phyloP scores from a whole-genome alignment of 2,888 invertebrate species.

The Macrosiphum euphorbiae region DNA sequence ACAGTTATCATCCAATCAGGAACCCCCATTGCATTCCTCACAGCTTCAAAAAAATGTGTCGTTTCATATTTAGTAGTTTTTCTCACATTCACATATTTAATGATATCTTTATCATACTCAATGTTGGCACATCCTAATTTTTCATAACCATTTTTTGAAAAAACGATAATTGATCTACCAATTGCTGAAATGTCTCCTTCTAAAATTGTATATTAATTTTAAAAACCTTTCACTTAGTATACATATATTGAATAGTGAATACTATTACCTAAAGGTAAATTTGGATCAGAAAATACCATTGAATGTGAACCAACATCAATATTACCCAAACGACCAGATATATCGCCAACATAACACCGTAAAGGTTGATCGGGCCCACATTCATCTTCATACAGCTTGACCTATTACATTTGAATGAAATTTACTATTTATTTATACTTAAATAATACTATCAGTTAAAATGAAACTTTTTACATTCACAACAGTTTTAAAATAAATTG shows the following conservation, averaged over 20 bases:
- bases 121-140: conserved; percentile 92
- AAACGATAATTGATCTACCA: conserved; percentile 87
- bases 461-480: not conserved
- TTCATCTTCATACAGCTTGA: conserved; percentile 86
- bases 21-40: conserved; percentile 85
- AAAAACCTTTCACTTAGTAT: not conserved
- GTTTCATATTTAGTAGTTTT: conserved; percentile 91
- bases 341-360: conserved; percentile 91
- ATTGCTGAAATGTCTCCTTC: conserved; percentile 80
- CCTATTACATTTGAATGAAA: conserved; percentile 72
- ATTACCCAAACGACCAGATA: conserved; percentile 86
- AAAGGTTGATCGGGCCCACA: conserved; percentile 90
- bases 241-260: not conserved
- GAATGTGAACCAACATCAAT: conserved; percentile 85
- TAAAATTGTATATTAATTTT: conserved; percentile 66
- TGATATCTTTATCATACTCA: conserved; percentile 89
- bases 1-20: conserved; percentile 92
- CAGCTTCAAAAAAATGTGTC: conserved; percentile 85
- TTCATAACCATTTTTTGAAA: conserved; percentile 81
- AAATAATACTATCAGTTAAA: not conserved
- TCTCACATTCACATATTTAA: conserved; percentile 89
- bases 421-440: conserved; percentile 7
- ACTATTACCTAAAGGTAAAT: conserved; percentile 80
- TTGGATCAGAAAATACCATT: conserved; percentile 85
- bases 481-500: conserved; percentile 7